These are phyloP conservation scores for Labrus mixtus DNA, from an alignment of 2,113 vertebrate species.

Conservation along the genomic window DNA sequence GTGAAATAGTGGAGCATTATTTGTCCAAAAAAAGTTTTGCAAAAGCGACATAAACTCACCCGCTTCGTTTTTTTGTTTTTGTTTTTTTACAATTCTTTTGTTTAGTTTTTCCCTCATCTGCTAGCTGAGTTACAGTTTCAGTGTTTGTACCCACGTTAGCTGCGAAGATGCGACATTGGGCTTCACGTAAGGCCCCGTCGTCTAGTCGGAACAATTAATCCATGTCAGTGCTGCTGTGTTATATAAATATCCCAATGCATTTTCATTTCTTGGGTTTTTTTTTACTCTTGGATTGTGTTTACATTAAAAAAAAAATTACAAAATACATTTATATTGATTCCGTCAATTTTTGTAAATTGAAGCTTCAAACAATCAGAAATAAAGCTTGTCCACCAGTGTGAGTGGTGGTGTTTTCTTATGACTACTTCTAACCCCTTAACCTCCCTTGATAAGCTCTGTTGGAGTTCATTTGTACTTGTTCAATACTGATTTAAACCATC, in stretches of 20 bases:
- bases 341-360: too few species aligned
- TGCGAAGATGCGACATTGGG: constrained; percentile 41
- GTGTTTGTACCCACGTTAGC: constrained; percentile 32
- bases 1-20: background rate
- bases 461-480: too few species aligned
- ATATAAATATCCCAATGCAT: background rate
- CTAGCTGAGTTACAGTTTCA: constrained; percentile 28
- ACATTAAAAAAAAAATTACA: too few species aligned
- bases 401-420: background rate
- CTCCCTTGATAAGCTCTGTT: background rate
- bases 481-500: background rate
- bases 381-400: background rate
- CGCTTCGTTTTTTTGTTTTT: too few species aligned
- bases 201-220: background rate
- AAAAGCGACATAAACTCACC: background rate
- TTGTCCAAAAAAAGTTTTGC: background rate
- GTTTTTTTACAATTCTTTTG: background rate
- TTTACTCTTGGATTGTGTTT: background rate
- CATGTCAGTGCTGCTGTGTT: background rate
- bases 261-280: background rate
- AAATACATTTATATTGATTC: too few species aligned
- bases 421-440: background rate
- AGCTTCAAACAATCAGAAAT: background rate
- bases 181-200: constrained; percentile 35
- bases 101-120: constrained; percentile 41